Percentiles rank a stretch among this genome's conserved stretches.
Evolutionary conservation across 2,113 vertebrate genomes (phyloP).

Genomic region (Maccullochella peelii): DNA sequence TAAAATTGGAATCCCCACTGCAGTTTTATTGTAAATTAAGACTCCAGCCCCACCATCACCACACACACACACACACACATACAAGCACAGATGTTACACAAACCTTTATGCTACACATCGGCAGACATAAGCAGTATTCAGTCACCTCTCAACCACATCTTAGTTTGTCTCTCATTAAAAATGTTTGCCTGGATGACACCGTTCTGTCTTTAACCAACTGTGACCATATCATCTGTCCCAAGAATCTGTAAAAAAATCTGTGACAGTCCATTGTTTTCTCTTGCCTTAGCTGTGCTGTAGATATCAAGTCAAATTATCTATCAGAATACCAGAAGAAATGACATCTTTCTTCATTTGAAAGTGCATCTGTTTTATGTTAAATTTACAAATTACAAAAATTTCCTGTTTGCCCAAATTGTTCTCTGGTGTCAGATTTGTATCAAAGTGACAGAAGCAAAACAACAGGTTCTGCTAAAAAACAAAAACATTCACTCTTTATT

Average conservation of each 20-base stretch:
- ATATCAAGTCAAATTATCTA: not conserved
- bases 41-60: not conserved
- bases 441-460: not conserved
- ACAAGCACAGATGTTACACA: conserved; percentile 33
- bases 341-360: not conserved
- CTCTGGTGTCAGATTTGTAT: not conserved
- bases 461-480: not conserved
- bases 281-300: not conserved
- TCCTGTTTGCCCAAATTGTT: not conserved
- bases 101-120: conserved; percentile 36
- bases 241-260: conserved; percentile 13
- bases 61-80: not conserved
- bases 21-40: conserved; percentile 19
- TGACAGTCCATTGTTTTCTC: not conserved
- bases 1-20: conserved; percentile 18
- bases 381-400: not conserved
- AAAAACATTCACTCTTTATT: not conserved
- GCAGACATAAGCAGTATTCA: conserved; percentile 32
- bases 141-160: conserved; percentile 58
- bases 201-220: conserved; percentile 65
- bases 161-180: conserved; percentile 79
- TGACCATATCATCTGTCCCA: conserved; percentile 69
- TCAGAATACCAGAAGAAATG: not conserved
- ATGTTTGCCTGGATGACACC: conserved; percentile 78
- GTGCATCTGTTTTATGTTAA: not conserved